Evolutionary conservation across 2,113 vertebrate genomes (phyloP).

Genomic region (Chaetops frenatus): DNA sequence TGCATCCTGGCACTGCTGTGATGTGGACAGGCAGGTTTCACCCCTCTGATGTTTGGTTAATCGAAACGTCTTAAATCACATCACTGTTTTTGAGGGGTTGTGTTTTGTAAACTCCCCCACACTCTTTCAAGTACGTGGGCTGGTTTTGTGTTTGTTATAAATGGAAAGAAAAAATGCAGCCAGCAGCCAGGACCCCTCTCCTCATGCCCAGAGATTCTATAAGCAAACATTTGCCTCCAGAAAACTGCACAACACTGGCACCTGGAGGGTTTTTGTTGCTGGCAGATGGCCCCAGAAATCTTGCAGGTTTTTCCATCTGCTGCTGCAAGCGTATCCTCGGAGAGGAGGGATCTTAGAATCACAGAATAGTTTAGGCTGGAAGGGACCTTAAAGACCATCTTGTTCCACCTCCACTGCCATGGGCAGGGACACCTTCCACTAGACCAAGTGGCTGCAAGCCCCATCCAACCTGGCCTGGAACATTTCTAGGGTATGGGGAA

Average conservation of each 20-base stretch:
- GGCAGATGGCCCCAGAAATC: not conserved
- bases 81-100: not conserved
- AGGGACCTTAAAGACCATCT: not conserved
- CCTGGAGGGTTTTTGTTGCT: not conserved
- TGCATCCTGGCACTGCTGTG: not conserved
- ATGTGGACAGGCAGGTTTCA: slow-evolving; percentile 1
- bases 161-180: not conserved
- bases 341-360: not conserved
- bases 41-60: slow-evolving; percentile 32
- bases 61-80: slow-evolving; percentile 27
- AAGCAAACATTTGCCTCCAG: not conserved
- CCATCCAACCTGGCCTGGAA: not conserved
- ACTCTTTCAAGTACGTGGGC: not conserved
- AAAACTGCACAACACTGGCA: not conserved
- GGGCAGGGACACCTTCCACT: not conserved
- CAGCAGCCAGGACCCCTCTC: not conserved
- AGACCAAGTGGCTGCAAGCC: not conserved
- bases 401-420: not conserved
- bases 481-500: not conserved
- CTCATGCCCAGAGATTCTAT: not conserved
- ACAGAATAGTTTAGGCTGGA: not conserved
- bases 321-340: not conserved
- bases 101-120: not conserved
- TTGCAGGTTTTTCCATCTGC: not conserved
- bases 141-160: slow-evolving; percentile 15